Evolutionary conservation across 2,888 invertebrate species (phyloP).

Genomic region (Ceriagrion tenellum): DNA sequence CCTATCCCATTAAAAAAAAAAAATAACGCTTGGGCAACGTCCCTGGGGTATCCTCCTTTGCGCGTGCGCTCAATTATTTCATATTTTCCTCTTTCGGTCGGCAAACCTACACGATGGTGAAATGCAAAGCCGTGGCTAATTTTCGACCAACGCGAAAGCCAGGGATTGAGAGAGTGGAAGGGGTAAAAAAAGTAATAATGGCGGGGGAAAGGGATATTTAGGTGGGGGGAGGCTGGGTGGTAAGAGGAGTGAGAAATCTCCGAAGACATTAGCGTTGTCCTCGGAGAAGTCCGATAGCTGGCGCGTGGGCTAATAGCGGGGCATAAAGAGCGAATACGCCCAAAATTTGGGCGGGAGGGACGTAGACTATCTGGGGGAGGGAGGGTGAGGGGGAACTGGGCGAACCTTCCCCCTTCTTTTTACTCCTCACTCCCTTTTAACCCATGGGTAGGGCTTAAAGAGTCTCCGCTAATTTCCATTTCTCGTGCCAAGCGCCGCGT

Average conservation of each 20-base stretch:
- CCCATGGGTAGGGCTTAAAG: constrained; percentile 38
- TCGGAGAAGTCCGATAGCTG: neutral
- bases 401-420: neutral
- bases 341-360: constrained; percentile 25
- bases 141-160: constrained; percentile 62
- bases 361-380: neutral
- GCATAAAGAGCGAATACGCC: constrained; percentile 44
- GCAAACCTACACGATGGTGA: constrained; percentile 11
- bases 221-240: neutral
- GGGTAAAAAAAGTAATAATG: neutral
- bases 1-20: constrained; percentile 29
- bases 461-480: constrained; percentile 65
- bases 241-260: constrained; percentile 16
- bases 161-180: neutral
- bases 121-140: constrained; percentile 61
- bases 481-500: constrained; percentile 56
- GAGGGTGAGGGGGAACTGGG: neutral
- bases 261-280: constrained; percentile 56
- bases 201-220: neutral
- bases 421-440: neutral
- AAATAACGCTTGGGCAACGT: constrained; percentile 42
- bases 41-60: constrained; percentile 9
- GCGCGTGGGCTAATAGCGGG: constrained; percentile 65
- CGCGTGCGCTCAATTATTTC: neutral
- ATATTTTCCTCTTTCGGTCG: neutral